Percentiles rank a stretch among this genome's conserved stretches.
Evolutionary conservation across 2,113 vertebrate genomes (phyloP).

Genomic region (Stictonetta naevosa): DNA sequence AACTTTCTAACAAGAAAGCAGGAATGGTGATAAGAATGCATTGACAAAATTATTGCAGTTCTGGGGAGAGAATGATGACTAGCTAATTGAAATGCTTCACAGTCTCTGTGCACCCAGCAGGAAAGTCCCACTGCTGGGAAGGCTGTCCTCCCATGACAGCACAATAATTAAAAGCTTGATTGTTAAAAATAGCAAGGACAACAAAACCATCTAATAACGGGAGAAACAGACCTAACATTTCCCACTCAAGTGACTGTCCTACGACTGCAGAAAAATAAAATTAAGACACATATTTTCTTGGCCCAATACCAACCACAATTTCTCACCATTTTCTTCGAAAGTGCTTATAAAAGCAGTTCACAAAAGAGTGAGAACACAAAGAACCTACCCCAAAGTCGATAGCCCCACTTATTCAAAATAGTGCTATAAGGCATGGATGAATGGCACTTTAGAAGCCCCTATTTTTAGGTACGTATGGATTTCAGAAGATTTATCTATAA

Average conservation of each 20-base stretch:
- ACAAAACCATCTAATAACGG: conserved; percentile 49
- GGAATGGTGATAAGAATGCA: background rate
- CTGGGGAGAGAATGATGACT: background rate
- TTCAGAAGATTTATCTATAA: background rate
- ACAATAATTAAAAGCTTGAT: conserved; percentile 1
- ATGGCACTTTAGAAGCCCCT: background rate
- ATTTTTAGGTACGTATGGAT: background rate
- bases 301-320: background rate
- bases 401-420: background rate
- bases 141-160: background rate
- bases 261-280: background rate
- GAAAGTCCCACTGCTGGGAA: background rate
- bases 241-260: background rate
- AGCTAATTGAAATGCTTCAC: background rate
- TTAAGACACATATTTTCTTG: background rate
- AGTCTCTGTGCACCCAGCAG: background rate
- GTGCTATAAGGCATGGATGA: background rate
- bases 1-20: background rate
- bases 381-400: background rate
- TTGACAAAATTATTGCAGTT: background rate
- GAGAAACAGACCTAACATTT: background rate
- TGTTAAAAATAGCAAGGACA: conserved; percentile 43
- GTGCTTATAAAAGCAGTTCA: background rate
- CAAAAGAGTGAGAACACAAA: background rate
- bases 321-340: background rate